Conservation (phyloP, 2,888 invertebrate species). For the Protula sp. region DNA sequence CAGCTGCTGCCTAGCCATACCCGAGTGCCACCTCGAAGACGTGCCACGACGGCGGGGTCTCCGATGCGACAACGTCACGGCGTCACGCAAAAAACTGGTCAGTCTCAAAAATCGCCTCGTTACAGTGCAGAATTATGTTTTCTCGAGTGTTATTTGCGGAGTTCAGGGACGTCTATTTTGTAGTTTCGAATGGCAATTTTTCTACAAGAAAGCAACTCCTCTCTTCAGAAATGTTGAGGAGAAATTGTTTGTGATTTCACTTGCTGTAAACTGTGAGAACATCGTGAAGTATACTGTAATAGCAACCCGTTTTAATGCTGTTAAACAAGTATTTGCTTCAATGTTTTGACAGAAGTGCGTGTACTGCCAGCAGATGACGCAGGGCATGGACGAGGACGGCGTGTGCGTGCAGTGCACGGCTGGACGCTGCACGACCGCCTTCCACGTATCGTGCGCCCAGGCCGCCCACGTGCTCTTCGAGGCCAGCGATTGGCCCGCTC, state of each 20-base stretch:
- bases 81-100: slow-evolving; percentile 40
- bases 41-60: slow-evolving; percentile 43
- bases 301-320: too few relatives aligned
- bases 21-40: slow-evolving; percentile 51
- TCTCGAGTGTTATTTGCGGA: background rate
- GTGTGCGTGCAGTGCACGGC: slow-evolving; percentile 57
- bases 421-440: slow-evolving; percentile 55
- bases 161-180: background rate
- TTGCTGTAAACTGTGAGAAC: too few relatives aligned
- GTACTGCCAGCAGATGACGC: slow-evolving; percentile 33
- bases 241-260: too few relatives aligned
- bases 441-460: slow-evolving; percentile 63
- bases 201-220: too few relatives aligned
- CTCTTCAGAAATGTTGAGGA: too few relatives aligned
- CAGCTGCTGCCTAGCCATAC: slow-evolving; percentile 52
- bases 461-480: slow-evolving; percentile 58
- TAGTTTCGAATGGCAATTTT: too few relatives aligned
- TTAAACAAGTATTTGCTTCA: too few relatives aligned
- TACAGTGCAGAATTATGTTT: background rate
- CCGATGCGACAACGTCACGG: slow-evolving; percentile 32
- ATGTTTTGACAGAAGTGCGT: slow-evolving; percentile 39
- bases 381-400: slow-evolving; percentile 38
- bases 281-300: too few relatives aligned
- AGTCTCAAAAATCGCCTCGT: too few relatives aligned
- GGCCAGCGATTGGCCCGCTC: slow-evolving; percentile 52